These are phyloP conservation scores for Patella vulgata DNA, from an alignment of 1,140 invertebrate genomes.

Conservation along the genomic window DNA sequence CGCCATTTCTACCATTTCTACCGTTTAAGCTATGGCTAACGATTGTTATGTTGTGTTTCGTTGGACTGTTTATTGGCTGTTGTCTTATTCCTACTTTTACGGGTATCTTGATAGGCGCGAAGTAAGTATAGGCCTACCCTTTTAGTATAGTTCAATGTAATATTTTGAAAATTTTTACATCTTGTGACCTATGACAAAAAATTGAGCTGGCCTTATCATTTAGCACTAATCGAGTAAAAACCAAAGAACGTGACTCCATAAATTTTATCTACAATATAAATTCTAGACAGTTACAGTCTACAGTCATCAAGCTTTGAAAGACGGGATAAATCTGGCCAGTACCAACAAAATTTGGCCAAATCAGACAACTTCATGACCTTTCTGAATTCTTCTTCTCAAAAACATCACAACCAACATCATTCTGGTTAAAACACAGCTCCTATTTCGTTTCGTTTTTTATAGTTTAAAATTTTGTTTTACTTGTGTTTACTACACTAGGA, in stretches of 20 bases:
- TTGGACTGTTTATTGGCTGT: constrained; percentile 42
- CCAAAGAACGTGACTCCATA: not conserved
- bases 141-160: not conserved
- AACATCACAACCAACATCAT: too few species aligned
- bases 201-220: not conserved
- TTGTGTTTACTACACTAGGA: too few species aligned
- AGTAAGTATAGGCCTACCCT: constrained; percentile 26
- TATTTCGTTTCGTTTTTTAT: too few species aligned
- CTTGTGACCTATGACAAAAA: not conserved
- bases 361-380: too few species aligned
- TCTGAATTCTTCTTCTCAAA: too few species aligned
- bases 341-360: too few species aligned
- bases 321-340: too few species aligned
- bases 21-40: constrained; percentile 38
- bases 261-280: not conserved
- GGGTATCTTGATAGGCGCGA: constrained; percentile 41
- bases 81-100: constrained; percentile 44
- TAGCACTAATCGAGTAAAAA: not conserved
- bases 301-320: too few species aligned
- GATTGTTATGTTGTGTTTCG: constrained; percentile 30
- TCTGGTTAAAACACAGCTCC: too few species aligned
- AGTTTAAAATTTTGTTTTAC: too few species aligned
- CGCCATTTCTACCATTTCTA: constrained; percentile 33
- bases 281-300: not conserved
- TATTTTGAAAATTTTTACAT: too few species aligned